phyloP scores from a whole-genome alignment of 2,888 invertebrate species.

The Baronia brevicornis region DNA sequence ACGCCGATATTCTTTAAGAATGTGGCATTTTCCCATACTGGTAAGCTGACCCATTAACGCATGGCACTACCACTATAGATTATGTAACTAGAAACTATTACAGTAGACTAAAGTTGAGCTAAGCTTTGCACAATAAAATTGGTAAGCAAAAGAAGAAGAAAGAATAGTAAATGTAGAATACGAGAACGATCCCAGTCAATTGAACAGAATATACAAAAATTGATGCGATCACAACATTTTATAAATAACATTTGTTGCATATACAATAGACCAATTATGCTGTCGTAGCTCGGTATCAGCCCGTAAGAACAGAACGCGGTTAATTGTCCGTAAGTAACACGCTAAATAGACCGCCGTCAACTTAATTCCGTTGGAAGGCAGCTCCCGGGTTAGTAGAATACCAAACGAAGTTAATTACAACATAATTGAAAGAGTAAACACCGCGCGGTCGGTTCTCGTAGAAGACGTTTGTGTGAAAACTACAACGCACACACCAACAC shows the following conservation, averaged over 20 bases:
- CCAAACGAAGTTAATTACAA: constrained; percentile 28
- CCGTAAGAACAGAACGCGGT: constrained; percentile 13
- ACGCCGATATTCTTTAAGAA: too few species aligned
- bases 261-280: constrained; percentile 15
- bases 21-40: too few species aligned
- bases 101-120: too few species aligned
- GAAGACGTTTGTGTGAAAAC: constrained; percentile 15
- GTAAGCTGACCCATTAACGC: too few species aligned
- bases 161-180: too few species aligned
- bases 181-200: too few species aligned
- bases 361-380: constrained; percentile 23
- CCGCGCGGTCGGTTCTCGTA: constrained; percentile 21
- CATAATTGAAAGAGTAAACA: constrained; percentile 34
- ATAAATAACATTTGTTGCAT: constrained; percentile 9
- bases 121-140: too few species aligned
- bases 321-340: constrained; percentile 64
- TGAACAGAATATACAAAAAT: not conserved
- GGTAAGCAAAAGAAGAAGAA: too few species aligned
- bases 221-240: constrained; percentile 5
- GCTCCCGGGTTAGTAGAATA: constrained; percentile 26
- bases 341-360: constrained; percentile 47
- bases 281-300: constrained; percentile 11
- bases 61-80: too few species aligned
- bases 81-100: too few species aligned
- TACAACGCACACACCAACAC: too few species aligned